Evolutionary conservation across 2,113 vertebrate genomes (phyloP).

Genomic region (Ochotona princeps): DNA sequence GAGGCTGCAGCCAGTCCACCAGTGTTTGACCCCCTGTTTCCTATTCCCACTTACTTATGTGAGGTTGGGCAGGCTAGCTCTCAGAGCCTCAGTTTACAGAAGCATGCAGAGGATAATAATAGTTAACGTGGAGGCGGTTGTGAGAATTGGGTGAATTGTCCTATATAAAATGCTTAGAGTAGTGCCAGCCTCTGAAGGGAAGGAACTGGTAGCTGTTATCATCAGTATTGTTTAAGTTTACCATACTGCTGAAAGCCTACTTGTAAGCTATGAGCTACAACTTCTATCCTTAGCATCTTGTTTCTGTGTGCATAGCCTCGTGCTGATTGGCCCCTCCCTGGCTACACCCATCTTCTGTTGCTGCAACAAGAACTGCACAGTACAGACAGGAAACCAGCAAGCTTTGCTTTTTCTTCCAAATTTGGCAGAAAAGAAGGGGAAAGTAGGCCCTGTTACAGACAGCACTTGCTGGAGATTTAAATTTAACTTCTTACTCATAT

Average conservation of each 20-base stretch:
- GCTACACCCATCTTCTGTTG: not conserved
- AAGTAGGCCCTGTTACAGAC: not conserved
- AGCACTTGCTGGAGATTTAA: constrained; percentile 30
- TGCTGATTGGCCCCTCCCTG: not conserved
- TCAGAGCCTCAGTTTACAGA: not conserved
- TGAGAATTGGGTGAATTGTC: not conserved
- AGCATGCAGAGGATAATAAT: not conserved
- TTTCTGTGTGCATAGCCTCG: not conserved
- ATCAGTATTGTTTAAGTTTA: not conserved
- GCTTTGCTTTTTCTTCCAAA: not conserved
- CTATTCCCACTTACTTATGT: not conserved
- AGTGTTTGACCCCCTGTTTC: not conserved
- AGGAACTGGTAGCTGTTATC: not conserved
- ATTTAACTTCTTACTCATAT: not conserved
- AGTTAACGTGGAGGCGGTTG: not conserved
- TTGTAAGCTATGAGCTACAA: not conserved
- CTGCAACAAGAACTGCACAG: not conserved
- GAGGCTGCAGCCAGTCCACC: not conserved
- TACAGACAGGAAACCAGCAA: not conserved
- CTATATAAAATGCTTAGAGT: not conserved
- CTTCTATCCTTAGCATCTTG: not conserved
- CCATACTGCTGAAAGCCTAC: not conserved
- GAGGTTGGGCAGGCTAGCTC: not conserved
- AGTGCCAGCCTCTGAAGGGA: not conserved
- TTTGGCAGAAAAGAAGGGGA: constrained; percentile 4